phyloP scores from a whole-genome alignment of 2,888 invertebrate species.

The Resseliella maxima region DNA sequence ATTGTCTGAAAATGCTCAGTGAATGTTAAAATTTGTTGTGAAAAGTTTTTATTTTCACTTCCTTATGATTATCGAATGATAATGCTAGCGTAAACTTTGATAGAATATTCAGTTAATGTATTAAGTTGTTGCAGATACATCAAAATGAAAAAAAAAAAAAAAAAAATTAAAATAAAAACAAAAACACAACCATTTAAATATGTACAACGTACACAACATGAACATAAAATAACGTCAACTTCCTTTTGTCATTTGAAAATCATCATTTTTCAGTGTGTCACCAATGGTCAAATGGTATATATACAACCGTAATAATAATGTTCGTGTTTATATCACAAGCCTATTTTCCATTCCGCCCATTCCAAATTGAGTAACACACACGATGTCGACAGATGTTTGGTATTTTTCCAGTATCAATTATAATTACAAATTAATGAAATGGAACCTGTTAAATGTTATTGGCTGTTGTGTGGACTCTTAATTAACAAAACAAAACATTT shows the following conservation, averaged over 20 bases:
- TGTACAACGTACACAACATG: not conserved
- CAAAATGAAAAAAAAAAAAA: not conserved
- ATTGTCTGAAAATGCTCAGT: no score
- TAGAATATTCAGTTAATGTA: not conserved
- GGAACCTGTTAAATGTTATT: slow-evolving; percentile 43
- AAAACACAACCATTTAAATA: not conserved
- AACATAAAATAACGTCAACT: not conserved
- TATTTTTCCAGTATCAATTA: not conserved
- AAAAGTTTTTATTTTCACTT: slow-evolving; percentile 22
- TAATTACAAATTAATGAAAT: slow-evolving; percentile 51
- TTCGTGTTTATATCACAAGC: not conserved
- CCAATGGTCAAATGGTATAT: not conserved
- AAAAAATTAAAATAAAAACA: not conserved
- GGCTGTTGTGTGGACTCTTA: slow-evolving; percentile 35
- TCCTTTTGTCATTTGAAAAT: not conserved
- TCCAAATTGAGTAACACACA: not conserved
- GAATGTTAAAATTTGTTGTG: not conserved
- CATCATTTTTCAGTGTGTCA: not conserved
- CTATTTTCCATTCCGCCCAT: not conserved
- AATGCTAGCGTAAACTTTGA: not conserved
- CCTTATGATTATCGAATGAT: not conserved
- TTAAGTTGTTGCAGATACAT: not conserved
- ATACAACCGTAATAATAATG: not conserved
- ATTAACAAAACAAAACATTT: slow-evolving; percentile 51
- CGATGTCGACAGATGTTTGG: slow-evolving; percentile 9